Evolutionary conservation across 1,140 invertebrate species (phyloP), one percentile per base, ranked within the genome.

Genomic region (Bombus impatiens): DNA sequence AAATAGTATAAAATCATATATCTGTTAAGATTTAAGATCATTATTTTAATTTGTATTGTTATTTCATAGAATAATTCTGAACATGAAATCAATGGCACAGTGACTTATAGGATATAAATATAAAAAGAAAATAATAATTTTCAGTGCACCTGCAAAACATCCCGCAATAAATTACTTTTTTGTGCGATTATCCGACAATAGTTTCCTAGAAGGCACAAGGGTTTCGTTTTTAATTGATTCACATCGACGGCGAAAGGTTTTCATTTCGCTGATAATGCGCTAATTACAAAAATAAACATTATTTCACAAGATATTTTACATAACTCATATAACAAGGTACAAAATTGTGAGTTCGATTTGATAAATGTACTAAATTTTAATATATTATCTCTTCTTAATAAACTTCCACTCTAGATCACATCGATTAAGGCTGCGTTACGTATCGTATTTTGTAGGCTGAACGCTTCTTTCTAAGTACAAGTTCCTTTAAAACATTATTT

Each of bases 371-470:
- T 86, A 86, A 83, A 86, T 67, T 80, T 44, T 68, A 40, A 89
- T 89, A 89, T 91, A 91, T 91, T 90, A 88, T 86, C 75, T 91
- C 80, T 88, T 91, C 84, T 86, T 83, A 89, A 89, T 88, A 84
- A 35, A 88, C 53, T 88, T 88, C 83, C 65, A 62, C 28, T 85
- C 83, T 90, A 90, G 65, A 91, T 91, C 91, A 91, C 91, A 91
- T 86, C 65, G 18, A 82, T 74, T 88, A 91, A 90, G 81, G 82
- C 32, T 86, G 71, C 75, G 47, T 32, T 47, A 79, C n/a, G 53
- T 65, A 74, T 78, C 40, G 37, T 91, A 84, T 42, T 62, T 72
- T 62, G 32, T 28, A 70, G 35, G 35, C 6, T 62, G 83, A 80
- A 79, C 82, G 82, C 65, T 74, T 76, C 13, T 37, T 87, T 89